phyloP scores from a whole-genome alignment of 1,140 invertebrate species.

The Pseudachorutes palmiensis region DNA sequence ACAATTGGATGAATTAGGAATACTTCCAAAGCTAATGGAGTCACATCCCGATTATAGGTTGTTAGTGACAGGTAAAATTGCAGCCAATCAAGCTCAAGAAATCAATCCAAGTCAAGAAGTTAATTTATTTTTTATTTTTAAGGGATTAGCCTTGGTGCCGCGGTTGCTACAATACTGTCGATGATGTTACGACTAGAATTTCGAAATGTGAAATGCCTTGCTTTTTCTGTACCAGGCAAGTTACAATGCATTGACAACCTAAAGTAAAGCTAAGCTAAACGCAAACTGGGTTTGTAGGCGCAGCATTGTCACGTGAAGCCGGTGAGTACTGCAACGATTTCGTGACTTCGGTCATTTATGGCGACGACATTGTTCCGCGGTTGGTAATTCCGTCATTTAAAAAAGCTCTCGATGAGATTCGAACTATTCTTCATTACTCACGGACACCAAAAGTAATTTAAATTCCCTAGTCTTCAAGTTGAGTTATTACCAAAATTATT shows the following conservation, averaged over 20 bases:
- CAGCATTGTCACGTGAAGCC: slow-evolving; percentile 61
- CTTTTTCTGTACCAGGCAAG: slow-evolving; percentile 70
- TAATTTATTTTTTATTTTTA: neutral
- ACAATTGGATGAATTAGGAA: slow-evolving; percentile 56
- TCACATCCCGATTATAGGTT: slow-evolving; percentile 64
- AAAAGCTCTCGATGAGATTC: slow-evolving; percentile 1
- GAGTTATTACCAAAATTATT: neutral
- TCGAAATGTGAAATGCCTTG: slow-evolving; percentile 61
- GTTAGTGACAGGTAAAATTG: slow-evolving; percentile 57
- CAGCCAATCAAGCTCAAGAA: slow-evolving; percentile 46
- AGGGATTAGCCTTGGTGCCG: slow-evolving; percentile 78
- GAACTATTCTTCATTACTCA: neutral
- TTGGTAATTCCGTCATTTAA: neutral
- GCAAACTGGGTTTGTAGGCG: slow-evolving; percentile 46
- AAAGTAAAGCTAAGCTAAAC: neutral
- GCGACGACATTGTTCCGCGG: slow-evolving; percentile 67
- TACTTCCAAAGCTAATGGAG: slow-evolving; percentile 62
- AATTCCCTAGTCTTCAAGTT: neutral
- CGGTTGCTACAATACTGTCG: slow-evolving; percentile 64
- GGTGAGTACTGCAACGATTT: slow-evolving; percentile 64
- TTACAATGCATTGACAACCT: slow-evolving; percentile 8
- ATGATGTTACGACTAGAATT: slow-evolving; percentile 66
- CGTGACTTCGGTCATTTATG: slow-evolving; percentile 78
- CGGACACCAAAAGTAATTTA: neutral
- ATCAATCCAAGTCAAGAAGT: neutral